These are phyloP conservation scores for Mesorhabditis sp. DNA, from an alignment of 2,888 invertebrate genomes.

Conservation along the genomic window DNA sequence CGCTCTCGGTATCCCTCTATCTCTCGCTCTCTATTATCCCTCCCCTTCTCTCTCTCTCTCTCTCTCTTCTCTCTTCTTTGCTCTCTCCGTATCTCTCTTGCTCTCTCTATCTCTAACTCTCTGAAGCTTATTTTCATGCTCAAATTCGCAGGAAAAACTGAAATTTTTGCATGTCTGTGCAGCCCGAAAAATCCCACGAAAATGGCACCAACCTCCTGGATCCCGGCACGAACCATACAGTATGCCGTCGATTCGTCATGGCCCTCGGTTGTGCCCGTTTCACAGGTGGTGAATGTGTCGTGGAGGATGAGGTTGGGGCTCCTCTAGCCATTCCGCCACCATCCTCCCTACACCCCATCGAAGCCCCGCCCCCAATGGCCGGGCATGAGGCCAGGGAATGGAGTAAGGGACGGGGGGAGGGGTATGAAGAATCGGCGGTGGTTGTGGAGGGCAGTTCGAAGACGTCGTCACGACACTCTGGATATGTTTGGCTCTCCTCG, in stretches of 20 bases:
- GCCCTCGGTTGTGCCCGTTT: not conserved
- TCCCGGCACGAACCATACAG: constrained; percentile 46
- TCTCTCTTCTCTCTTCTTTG: too few species aligned
- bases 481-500: too few species aligned
- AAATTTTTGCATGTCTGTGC: too few species aligned
- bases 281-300: not conserved
- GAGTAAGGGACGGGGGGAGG: not conserved
- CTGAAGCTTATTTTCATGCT: too few species aligned
- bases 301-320: not conserved
- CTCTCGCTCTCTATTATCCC: too few species aligned
- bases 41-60: too few species aligned
- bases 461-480: not conserved
- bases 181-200: not conserved
- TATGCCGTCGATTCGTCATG: constrained; percentile 39
- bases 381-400: not conserved
- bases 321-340: too few species aligned
- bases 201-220: constrained; percentile 28
- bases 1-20: too few species aligned
- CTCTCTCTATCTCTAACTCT: too few species aligned
- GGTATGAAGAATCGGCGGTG: not conserved
- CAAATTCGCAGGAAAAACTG: too few species aligned
- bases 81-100: too few species aligned
- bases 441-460: not conserved
- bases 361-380: not conserved
- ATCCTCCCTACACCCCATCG: not conserved